Percentiles rank a stretch among this genome's conserved stretches.
Conservation (phyloP, 2,888 invertebrate species). For the Stenurella melanura region DNA sequence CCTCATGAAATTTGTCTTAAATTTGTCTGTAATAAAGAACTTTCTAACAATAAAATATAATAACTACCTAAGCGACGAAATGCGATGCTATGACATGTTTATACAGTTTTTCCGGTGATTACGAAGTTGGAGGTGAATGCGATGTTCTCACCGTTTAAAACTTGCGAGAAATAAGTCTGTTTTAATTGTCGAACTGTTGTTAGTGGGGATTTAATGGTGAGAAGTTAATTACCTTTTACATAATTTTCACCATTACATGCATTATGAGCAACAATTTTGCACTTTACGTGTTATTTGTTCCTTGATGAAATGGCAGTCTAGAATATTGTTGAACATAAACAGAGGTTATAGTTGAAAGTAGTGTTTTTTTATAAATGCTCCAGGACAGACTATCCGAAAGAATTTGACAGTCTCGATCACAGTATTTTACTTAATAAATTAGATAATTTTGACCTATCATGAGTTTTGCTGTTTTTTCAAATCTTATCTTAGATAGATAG, state of each 20-base stretch:
- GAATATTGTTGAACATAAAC: no score
- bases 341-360: no score
- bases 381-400: no score
- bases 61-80: background rate
- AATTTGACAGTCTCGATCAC: no score
- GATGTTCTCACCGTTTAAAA: background rate
- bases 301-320: no score
- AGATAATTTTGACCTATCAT: no score
- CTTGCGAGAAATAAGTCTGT: background rate
- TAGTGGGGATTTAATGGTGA: background rate
- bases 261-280: background rate
- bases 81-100: background rate
- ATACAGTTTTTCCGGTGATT: background rate
- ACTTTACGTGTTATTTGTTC: background rate
- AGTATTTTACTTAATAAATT: no score
- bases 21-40: background rate
- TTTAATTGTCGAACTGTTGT: background rate
- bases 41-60: conserved; percentile 4
- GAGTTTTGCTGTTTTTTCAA: no score
- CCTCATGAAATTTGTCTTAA: background rate
- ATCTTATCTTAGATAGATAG: no score
- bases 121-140: background rate
- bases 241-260: background rate
- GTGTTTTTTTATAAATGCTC: no score
- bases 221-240: background rate